These are phyloP conservation scores for Meandrusa payeni DNA, from an alignment of 2,888 invertebrate genomes.

Conservation along the genomic window DNA sequence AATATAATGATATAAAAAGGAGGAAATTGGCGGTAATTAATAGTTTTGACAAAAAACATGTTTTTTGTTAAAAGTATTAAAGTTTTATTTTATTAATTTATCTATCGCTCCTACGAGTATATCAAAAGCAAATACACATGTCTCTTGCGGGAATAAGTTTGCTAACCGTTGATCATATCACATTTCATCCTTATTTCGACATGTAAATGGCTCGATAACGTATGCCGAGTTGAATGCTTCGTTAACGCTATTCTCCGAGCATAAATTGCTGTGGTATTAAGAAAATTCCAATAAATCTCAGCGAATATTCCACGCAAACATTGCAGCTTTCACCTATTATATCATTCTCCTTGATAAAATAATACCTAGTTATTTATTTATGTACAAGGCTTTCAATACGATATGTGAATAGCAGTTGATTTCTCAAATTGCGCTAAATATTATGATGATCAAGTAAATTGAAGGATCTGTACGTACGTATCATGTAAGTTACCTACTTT, in stretches of 20 bases:
- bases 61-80: too few relatives aligned
- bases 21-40: too few relatives aligned
- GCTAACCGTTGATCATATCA: too few relatives aligned
- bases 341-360: constrained; percentile 3
- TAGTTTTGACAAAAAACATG: too few relatives aligned
- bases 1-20: too few relatives aligned
- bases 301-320: background rate
- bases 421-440: constrained; percentile 4
- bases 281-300: constrained; percentile 8
- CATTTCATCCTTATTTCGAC: too few relatives aligned
- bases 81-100: too few relatives aligned
- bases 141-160: too few relatives aligned
- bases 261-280: constrained; percentile 4
- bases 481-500: too few relatives aligned
- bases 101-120: too few relatives aligned
- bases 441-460: background rate
- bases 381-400: background rate
- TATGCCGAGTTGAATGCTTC: background rate
- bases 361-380: constrained; percentile 1
- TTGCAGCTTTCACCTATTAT: background rate
- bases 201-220: too few relatives aligned
- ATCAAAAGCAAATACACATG: too few relatives aligned
- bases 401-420: constrained; percentile 10
- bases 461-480: background rate
- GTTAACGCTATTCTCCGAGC: constrained; percentile 1